These are phyloP conservation scores for Pteropus rufus DNA, from an alignment of 2,797 vertebrate species.

Conservation along the genomic window DNA sequence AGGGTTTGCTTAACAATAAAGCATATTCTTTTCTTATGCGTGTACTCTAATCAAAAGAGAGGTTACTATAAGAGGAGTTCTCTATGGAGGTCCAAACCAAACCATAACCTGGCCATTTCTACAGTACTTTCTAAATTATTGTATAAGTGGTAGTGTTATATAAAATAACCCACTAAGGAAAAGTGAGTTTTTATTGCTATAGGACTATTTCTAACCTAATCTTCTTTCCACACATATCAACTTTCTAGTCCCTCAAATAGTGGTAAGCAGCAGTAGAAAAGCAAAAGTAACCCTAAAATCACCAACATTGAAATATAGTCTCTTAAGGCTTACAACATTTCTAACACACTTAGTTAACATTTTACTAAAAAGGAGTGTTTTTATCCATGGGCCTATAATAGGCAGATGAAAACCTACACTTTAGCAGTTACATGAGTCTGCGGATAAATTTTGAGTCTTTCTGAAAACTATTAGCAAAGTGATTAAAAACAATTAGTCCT, in stretches of 20 bases:
- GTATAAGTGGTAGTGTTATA: conserved; percentile 2
- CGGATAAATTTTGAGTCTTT: not conserved
- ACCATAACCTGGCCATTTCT: conserved; percentile 11
- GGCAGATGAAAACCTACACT: not conserved
- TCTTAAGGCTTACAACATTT: not conserved
- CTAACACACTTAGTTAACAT: not conserved
- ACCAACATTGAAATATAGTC: not conserved
- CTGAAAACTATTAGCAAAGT: not conserved
- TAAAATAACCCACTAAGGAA: conserved; percentile 21
- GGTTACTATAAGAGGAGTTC: not conserved
- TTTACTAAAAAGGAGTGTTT: not conserved
- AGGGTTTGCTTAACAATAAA: not conserved
- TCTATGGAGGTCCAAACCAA: not conserved
- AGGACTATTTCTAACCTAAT: conserved; percentile 43
- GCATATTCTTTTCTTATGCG: not conserved
- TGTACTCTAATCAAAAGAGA: conserved; percentile 17
- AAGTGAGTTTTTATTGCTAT: conserved; percentile 35
- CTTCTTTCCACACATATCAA: conserved; percentile 29
- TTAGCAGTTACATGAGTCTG: not conserved
- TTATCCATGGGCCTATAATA: not conserved
- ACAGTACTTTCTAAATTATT: conserved; percentile 32
- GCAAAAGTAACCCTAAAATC: conserved; percentile 43
- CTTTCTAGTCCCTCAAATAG: not conserved
- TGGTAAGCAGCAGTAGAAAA: not conserved
- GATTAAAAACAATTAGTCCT: not conserved